Evolutionary conservation across 2,113 vertebrate genomes (phyloP).

Genomic region (Cairina moschata): DNA sequence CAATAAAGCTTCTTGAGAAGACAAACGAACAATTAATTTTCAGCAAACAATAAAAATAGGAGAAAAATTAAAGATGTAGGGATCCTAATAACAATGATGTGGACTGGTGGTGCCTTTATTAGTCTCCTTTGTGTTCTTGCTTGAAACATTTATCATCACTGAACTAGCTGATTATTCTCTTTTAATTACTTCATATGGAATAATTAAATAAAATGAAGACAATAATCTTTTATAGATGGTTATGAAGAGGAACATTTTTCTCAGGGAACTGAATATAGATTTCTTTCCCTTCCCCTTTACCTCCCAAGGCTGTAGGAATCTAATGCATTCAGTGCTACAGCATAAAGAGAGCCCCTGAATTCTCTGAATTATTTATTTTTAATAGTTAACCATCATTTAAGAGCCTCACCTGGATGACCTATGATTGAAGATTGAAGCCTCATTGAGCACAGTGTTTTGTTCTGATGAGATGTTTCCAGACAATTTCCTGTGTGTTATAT

Average conservation of each 20-base stretch:
- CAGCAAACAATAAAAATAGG: constrained; percentile 65
- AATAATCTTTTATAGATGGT: constrained; percentile 76
- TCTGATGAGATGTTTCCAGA: constrained; percentile 28
- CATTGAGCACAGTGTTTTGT: constrained; percentile 37
- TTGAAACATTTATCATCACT: constrained; percentile 63
- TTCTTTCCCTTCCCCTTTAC: neutral
- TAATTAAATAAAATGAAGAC: constrained; percentile 78
- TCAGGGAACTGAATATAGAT: neutral
- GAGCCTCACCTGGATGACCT: constrained; percentile 47
- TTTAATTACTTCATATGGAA: constrained; percentile 76
- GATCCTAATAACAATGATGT: constrained; percentile 52
- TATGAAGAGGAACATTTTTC: constrained; percentile 69
- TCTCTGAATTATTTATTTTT: constrained; percentile 62
- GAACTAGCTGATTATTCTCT: constrained; percentile 68
- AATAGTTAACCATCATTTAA: constrained; percentile 51
- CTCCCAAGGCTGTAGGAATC: neutral
- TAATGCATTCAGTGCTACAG: neutral
- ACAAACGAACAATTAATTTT: constrained; percentile 60
- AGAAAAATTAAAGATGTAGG: constrained; percentile 57
- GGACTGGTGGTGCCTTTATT: constrained; percentile 65
- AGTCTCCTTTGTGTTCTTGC: constrained; percentile 61
- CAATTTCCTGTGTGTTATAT: constrained; percentile 22
- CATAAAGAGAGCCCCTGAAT: constrained; percentile 3
- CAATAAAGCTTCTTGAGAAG: constrained; percentile 45
- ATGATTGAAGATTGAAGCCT: constrained; percentile 43